These are phyloP conservation scores for Trachops cirrhosus DNA, from an alignment of 2,797 vertebrate genomes.

Conservation along the genomic window DNA sequence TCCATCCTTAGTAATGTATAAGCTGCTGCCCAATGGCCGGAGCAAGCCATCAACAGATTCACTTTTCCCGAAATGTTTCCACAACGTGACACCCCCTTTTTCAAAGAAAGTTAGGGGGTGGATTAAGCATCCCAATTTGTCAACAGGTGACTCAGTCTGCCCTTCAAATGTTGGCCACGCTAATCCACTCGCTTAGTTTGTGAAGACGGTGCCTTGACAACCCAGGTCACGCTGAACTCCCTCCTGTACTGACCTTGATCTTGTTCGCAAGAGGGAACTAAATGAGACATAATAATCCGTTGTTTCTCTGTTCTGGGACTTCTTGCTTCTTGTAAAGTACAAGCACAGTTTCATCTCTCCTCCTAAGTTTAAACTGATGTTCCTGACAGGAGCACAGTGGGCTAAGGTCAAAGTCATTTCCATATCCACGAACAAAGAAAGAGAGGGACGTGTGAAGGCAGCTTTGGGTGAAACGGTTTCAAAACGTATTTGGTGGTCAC, in stretches of 20 bases:
- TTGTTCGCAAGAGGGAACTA: neutral
- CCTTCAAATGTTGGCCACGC: neutral
- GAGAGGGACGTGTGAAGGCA: neutral
- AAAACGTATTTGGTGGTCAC: neutral
- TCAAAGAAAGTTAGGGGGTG: neutral
- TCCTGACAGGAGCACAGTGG: neutral
- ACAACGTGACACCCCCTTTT: neutral
- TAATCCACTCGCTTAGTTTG: neutral
- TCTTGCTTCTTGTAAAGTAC: neutral
- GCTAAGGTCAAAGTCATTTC: neutral
- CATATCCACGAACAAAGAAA: neutral
- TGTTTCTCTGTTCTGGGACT: neutral
- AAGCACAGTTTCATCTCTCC: neutral
- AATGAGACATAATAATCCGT: neutral
- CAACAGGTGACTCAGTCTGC: neutral
- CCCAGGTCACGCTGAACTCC: neutral
- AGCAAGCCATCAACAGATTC: constrained; percentile 6
- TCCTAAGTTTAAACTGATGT: neutral
- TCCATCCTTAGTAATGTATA: constrained; percentile 19
- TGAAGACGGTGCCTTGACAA: neutral
- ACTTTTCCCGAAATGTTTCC: constrained; percentile 54
- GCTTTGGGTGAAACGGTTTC: neutral
- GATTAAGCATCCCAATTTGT: neutral
- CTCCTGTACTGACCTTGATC: neutral
- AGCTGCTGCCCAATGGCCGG: constrained; percentile 19